Evolutionary conservation across 2,888 invertebrate genomes (phyloP).

Genomic region (Mantis religiosa): DNA sequence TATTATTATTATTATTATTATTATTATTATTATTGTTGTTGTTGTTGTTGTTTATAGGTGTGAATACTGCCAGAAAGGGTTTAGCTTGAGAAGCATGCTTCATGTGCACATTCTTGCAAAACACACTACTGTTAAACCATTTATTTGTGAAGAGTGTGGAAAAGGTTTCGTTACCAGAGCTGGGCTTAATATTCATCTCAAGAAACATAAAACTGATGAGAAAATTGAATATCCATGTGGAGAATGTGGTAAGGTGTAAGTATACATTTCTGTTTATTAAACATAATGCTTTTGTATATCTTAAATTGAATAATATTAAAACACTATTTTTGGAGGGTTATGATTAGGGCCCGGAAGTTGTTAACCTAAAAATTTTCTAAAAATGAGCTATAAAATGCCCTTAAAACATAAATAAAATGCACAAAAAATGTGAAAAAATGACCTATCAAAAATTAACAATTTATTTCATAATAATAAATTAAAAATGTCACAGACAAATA

Average conservation of each 20-base stretch:
- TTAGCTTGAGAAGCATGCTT: slow-evolving; percentile 52
- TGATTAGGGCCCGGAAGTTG: too few relatives aligned
- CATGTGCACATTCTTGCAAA: slow-evolving; percentile 52
- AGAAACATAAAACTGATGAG: slow-evolving; percentile 45
- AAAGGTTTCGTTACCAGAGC: slow-evolving; percentile 47
- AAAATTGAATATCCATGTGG: slow-evolving; percentile 46
- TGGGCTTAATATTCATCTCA: slow-evolving; percentile 49
- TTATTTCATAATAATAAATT: too few relatives aligned
- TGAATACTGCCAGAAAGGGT: slow-evolving; percentile 51
- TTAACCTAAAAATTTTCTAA: too few relatives aligned
- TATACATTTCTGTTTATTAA: not conserved
- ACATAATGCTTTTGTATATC: not conserved
- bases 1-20: too few relatives aligned
- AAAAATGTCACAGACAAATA: too few relatives aligned
- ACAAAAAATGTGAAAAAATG: too few relatives aligned
- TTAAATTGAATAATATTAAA: not conserved
- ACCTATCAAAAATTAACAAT: too few relatives aligned
- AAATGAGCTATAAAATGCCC: too few relatives aligned
- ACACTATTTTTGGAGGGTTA: not conserved
- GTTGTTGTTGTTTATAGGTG: slow-evolving; percentile 46
- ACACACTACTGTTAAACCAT: slow-evolving; percentile 48
- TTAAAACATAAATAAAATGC: too few relatives aligned
- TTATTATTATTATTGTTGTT: too few relatives aligned
- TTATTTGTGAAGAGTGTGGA: slow-evolving; percentile 44
- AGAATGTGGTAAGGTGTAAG: slow-evolving; percentile 46